phyloP scores from a whole-genome alignment of 2,888 invertebrate genomes.

The Microdon myrmicae region DNA sequence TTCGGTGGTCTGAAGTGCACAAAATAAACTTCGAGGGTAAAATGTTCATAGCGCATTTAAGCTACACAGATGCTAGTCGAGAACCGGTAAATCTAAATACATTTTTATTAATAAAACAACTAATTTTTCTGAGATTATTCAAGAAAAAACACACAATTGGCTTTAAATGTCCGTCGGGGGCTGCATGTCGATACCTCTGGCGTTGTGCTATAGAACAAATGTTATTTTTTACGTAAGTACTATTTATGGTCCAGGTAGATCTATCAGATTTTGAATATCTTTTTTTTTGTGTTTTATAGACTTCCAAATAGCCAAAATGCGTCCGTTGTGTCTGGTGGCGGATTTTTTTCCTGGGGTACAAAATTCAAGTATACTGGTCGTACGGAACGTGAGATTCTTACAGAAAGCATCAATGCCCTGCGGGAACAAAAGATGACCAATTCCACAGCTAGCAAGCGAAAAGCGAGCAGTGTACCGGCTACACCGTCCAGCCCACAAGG shows the following conservation, averaged over 20 bases:
- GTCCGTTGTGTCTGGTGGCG: constrained; percentile 88
- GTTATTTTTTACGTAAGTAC: constrained; percentile 94
- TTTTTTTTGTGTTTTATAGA: constrained; percentile 67
- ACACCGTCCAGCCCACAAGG: constrained; percentile 82
- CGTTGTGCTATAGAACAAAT: constrained; percentile 97
- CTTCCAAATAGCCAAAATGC: constrained; percentile 88
- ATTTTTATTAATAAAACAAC: background rate
- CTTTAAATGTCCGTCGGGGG: constrained; percentile 92
- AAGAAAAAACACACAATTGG: constrained; percentile 95
- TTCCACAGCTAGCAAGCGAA: constrained; percentile 72
- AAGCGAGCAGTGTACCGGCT: constrained; percentile 88
- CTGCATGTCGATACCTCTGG: constrained; percentile 96
- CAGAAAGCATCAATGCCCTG: constrained; percentile 78
- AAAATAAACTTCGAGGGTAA: constrained; percentile 97
- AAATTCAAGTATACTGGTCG: constrained; percentile 93
- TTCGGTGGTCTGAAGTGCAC: constrained; percentile 95
- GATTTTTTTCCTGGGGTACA: constrained; percentile 92
- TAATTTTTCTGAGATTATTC: constrained; percentile 65
- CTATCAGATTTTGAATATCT: constrained; percentile 2
- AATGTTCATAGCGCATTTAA: constrained; percentile 96
- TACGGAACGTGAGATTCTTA: constrained; percentile 90
- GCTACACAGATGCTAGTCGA: constrained; percentile 85
- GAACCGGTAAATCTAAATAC: constrained; percentile 61
- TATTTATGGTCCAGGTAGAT: background rate
- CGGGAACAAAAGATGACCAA: constrained; percentile 73